Evolutionary conservation across 2,797 vertebrate species (phyloP).

Genomic region (Leucoraja ocellata): DNA sequence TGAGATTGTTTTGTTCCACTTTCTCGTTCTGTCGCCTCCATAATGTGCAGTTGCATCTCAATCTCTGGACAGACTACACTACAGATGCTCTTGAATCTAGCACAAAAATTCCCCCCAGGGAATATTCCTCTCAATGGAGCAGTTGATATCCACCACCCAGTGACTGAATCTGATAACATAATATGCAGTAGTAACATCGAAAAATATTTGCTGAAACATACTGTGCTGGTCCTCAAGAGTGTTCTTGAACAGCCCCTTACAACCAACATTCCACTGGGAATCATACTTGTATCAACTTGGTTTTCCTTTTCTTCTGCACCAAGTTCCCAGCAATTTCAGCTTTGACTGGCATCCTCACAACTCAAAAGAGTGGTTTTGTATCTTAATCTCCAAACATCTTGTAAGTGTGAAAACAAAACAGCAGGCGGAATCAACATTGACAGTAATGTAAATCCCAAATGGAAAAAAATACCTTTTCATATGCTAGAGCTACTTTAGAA

Average conservation of each 20-base stretch:
- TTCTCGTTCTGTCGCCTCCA: not conserved
- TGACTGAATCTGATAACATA: not conserved
- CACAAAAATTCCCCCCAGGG: not conserved
- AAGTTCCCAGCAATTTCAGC: not conserved
- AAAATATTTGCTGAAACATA: not conserved
- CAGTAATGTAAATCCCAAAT: not conserved
- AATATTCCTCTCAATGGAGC: not conserved
- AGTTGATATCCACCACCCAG: not conserved
- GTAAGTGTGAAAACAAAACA: not conserved
- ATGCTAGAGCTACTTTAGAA: slow-evolving; percentile 2
- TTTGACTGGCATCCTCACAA: not conserved
- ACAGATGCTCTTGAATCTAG: not conserved
- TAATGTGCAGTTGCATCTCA: not conserved
- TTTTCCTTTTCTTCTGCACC: not conserved
- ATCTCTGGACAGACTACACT: not conserved
- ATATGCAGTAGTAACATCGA: not conserved
- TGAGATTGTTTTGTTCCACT: not conserved
- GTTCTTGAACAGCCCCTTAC: not conserved
- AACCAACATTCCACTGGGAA: slow-evolving; percentile 1
- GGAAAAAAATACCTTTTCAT: not conserved
- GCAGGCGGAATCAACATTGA: not conserved
- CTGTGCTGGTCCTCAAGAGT: not conserved
- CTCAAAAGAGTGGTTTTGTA: not conserved
- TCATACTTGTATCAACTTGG: not conserved
- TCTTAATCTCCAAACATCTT: not conserved